Percentiles rank a stretch among this genome's conserved stretches.
Conservation (phyloP, 2,113 vertebrate species). For the Neopipo cinnamomea region DNA sequence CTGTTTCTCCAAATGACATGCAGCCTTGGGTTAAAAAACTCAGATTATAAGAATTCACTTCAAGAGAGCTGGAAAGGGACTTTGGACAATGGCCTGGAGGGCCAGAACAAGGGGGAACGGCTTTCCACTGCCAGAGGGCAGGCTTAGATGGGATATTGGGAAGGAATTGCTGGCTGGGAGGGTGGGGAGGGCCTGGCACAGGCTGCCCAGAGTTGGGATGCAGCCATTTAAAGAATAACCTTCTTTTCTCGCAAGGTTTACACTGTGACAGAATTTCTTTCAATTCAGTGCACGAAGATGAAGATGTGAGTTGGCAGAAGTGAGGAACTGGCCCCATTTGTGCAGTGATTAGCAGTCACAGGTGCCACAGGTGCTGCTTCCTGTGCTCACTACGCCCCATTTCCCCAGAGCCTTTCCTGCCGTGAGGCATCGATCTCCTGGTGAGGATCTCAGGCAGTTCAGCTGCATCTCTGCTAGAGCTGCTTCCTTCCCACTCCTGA, state of each 20-base stretch:
- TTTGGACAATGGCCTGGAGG: neutral
- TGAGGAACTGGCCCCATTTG: neutral
- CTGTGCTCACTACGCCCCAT: neutral
- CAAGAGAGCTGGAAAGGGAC: neutral
- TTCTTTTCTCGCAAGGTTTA: neutral
- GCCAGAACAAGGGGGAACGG: neutral
- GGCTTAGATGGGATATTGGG: neutral
- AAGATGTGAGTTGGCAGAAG: neutral
- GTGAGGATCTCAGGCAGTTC: neutral
- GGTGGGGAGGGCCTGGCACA: neutral
- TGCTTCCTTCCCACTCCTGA: neutral
- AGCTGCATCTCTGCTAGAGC: neutral
- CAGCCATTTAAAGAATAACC: neutral
- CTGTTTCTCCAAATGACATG: neutral
- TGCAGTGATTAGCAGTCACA: neutral
- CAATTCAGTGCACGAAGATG: neutral
- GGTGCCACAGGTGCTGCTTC: slow-evolving; percentile 8
- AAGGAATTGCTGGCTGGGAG: neutral
- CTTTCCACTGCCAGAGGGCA: neutral
- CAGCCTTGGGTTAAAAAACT: neutral
- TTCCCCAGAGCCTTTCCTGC: neutral
- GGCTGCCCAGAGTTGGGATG: neutral
- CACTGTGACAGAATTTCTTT: neutral
- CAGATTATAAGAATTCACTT: fast-evolving
- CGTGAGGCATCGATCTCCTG: neutral